These are phyloP conservation scores for Equus quagga DNA, from an alignment of 2,113 vertebrate species.

Conservation along the genomic window DNA sequence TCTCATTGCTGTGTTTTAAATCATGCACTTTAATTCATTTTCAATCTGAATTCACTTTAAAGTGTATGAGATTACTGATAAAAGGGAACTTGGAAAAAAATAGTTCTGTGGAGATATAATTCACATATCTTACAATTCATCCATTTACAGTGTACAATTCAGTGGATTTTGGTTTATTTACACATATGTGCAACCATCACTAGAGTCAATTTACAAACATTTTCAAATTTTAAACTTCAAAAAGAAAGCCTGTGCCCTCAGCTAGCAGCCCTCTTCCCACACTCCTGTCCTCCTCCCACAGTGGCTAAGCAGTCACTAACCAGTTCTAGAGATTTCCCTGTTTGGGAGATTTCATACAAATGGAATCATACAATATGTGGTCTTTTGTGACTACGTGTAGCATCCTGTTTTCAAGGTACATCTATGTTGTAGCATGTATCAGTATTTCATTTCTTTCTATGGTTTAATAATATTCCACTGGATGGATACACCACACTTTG, in stretches of 20 bases:
- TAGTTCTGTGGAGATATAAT: not conserved
- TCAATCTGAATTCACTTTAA: conserved; percentile 42
- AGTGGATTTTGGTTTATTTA: not conserved
- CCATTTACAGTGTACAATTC: not conserved
- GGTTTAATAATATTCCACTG: not conserved
- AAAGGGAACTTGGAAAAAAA: not conserved
- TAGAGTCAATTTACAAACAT: not conserved
- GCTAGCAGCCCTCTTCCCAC: not conserved
- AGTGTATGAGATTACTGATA: not conserved
- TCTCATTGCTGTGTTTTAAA: not conserved
- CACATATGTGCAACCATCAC: not conserved
- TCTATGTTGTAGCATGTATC: not conserved
- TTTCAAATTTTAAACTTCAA: not conserved
- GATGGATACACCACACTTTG: not conserved
- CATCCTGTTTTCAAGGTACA: not conserved
- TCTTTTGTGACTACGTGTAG: not conserved
- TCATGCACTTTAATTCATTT: conserved; percentile 36
- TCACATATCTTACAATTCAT: not conserved
- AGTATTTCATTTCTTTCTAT: not conserved
- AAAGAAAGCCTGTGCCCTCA: not conserved
- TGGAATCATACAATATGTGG: not conserved
- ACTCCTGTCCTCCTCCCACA: not conserved
- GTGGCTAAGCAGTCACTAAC: not conserved
- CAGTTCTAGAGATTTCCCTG: not conserved
- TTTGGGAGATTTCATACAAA: conserved; percentile 35